Percentiles rank a stretch among this genome's conserved stretches.
Conservation (phyloP, 2,113 vertebrate species). For the Poecilia latipinna region DNA sequence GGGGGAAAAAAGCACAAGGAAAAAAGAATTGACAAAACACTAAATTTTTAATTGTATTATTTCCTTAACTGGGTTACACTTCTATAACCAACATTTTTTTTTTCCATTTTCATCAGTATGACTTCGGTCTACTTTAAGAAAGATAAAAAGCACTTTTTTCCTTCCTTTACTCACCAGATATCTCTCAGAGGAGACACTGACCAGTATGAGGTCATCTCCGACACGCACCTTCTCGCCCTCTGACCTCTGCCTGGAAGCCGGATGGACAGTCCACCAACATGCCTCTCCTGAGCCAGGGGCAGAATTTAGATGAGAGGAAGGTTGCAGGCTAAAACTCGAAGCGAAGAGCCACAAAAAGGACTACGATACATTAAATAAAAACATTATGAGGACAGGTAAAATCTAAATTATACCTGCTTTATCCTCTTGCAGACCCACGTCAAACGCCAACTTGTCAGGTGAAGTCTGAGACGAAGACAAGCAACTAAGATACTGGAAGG, state of each 20-base stretch:
- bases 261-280: slow-evolving; percentile 85
- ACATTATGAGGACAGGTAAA: background rate
- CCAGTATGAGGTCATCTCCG: slow-evolving; percentile 94
- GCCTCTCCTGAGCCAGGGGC: slow-evolving; percentile 73
- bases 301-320: background rate
- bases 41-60: background rate
- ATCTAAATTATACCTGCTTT: slow-evolving; percentile 79
- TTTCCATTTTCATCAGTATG: background rate
- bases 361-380: background rate
- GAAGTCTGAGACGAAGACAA: slow-evolving; percentile 90
- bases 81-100: background rate
- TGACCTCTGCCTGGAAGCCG: slow-evolving; percentile 85
- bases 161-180: slow-evolving; percentile 87
- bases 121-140: background rate
- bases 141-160: background rate
- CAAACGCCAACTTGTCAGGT: slow-evolving; percentile 93
- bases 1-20: background rate
- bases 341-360: background rate
- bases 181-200: slow-evolving; percentile 93
- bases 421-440: slow-evolving; percentile 92
- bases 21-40: background rate
- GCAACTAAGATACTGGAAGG: slow-evolving; percentile 88
- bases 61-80: background rate
- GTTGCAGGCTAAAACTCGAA: background rate
- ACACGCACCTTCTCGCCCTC: slow-evolving; percentile 96